Evolutionary conservation across 1,140 invertebrate species (phyloP), one percentile per base, ranked within the genome.

Genomic region (Drosophila triauraria): DNA sequence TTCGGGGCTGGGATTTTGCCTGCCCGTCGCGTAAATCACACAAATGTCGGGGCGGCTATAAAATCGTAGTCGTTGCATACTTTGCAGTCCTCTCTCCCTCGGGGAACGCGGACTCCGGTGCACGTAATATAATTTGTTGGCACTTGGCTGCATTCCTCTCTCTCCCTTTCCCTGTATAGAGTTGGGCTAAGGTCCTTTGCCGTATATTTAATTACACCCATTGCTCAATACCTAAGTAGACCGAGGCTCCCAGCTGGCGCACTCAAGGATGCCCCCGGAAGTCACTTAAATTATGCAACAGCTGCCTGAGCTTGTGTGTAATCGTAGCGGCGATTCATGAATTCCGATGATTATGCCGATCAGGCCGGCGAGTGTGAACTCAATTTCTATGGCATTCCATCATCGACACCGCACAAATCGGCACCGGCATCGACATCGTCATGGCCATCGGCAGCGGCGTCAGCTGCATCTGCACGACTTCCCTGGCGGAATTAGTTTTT

Each of bases 271-370:
- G 53, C 15, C 51, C 51, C 25, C 17, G 46, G 48, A 35, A 82
- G 64, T 77, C 75, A 80, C 70, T 87, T 87, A 76, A 87, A 87
- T 80, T 87, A 86, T 77, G 80, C 71, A 80, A 64, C 75, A 79
- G 67, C 62, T 56, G 53, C 42, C 48, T 54, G 61, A 65, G 53
- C 79, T 46, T 47, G 44, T 48, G 43, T 72, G 57, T 87, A 87
- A 87, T 87, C 72, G 69, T 44, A 42, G 78, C 30, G 44, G 63
- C 69, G 51, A 84, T 78, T 84, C 84, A 84, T 90, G 84, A 84
- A 84, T 88, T 90, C 71, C 77, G 69, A 84, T 87, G 81, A 88
- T 84, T 75, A 84, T 84, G 69, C 77, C 83, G 82, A 90, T 88
- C 85, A 84, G 27, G 71, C 51, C 42, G 62, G 54, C 64, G 65